Conservation (phyloP, 2,888 invertebrate species). For the Drosophila fulvimacula region DNA sequence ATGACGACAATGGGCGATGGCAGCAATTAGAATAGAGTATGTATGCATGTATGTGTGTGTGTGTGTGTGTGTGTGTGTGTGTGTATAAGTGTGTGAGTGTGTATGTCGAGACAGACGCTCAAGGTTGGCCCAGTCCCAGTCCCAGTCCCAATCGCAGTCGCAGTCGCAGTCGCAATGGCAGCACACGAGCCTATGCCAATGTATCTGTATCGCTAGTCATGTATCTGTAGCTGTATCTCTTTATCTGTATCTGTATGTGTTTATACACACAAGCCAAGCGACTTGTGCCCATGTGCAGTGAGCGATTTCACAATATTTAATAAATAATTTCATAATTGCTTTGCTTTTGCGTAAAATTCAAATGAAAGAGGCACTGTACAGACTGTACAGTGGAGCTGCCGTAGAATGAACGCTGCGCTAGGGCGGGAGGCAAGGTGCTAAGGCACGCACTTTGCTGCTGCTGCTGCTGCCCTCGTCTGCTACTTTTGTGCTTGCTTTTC, state of each 20-base stretch:
- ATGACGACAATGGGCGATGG: slow-evolving; percentile 48
- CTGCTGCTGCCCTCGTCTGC: slow-evolving; percentile 19
- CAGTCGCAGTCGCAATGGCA: slow-evolving; percentile 50
- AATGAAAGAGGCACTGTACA: slow-evolving; percentile 66
- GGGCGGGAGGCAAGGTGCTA: not conserved
- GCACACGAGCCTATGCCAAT: slow-evolving; percentile 28
- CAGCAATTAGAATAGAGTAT: slow-evolving; percentile 74
- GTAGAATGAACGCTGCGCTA: not conserved
- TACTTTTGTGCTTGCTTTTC: slow-evolving; percentile 53
- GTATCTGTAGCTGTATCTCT: slow-evolving; percentile 18
- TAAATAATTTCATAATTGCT: slow-evolving; percentile 83
- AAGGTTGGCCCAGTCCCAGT: slow-evolving; percentile 63
- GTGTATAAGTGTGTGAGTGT: slow-evolving; percentile 33
- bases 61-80: slow-evolving; percentile 17
- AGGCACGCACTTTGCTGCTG: slow-evolving; percentile 52
- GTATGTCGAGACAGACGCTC: slow-evolving; percentile 38
- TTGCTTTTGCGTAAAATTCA: slow-evolving; percentile 74
- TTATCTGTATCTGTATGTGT: slow-evolving; percentile 7
- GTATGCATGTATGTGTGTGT: slow-evolving; percentile 12
- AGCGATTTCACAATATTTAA: slow-evolving; percentile 80
- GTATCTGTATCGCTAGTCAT: slow-evolving; percentile 31
- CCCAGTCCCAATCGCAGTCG: slow-evolving; percentile 41
- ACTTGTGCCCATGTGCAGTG: slow-evolving; percentile 61
- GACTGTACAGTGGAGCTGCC: slow-evolving; percentile 20
- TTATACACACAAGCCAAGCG: slow-evolving; percentile 26